phyloP scores from a whole-genome alignment of 2,888 invertebrate species.

The Noctua fimbriata region DNA sequence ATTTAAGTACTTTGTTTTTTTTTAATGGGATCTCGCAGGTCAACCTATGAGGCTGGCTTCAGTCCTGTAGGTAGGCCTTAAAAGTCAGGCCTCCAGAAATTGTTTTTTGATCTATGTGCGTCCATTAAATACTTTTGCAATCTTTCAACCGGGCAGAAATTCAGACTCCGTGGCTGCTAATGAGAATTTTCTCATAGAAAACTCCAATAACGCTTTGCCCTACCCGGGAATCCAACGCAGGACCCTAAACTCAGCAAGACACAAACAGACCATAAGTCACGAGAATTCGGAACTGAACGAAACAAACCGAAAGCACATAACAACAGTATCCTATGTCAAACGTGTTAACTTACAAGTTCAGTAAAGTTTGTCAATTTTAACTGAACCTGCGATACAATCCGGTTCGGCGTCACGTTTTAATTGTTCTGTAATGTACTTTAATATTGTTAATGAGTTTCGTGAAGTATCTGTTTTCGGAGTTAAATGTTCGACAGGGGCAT shows the following conservation, averaged over 20 bases:
- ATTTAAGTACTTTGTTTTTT: too few relatives aligned
- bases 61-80: too few relatives aligned
- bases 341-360: constrained; percentile 9
- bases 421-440: constrained; percentile 28
- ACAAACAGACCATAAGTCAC: background rate
- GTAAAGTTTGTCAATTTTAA: constrained; percentile 42
- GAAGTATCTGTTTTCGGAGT: constrained; percentile 11
- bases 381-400: constrained; percentile 7
- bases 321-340: constrained; percentile 32
- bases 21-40: too few relatives aligned
- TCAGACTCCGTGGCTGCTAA: too few relatives aligned
- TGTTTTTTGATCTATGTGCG: too few relatives aligned
- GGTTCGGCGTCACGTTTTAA: constrained; percentile 24
- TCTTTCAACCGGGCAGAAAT: too few relatives aligned
- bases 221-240: background rate
- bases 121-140: too few relatives aligned
- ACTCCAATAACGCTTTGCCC: too few relatives aligned
- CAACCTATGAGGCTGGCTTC: too few relatives aligned
- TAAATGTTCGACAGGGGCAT: background rate
- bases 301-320: constrained; percentile 21
- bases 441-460: constrained; percentile 19
- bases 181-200: too few relatives aligned
- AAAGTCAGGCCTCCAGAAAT: too few relatives aligned
- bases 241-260: too few relatives aligned
- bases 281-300: background rate